Conservation (phyloP, 2,797 vertebrate genomes). For the Leptodactylus fallax region DNA sequence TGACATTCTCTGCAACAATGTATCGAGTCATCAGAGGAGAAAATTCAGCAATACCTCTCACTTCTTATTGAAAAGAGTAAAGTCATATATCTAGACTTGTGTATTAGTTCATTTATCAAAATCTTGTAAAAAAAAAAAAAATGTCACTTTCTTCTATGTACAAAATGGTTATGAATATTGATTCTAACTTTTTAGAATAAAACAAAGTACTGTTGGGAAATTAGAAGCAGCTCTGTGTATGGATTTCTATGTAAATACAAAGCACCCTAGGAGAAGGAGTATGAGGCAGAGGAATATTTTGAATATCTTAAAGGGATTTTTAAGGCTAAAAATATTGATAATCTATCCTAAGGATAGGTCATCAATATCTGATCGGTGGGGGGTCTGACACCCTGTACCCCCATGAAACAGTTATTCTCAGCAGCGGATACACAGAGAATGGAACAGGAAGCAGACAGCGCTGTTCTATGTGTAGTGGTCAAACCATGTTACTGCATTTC, state of each 20-base stretch:
- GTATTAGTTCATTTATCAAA: constrained; percentile 37
- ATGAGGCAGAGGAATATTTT: no score
- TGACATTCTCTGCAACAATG: constrained; percentile 46
- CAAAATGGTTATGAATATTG: not conserved
- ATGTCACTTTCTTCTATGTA: not conserved
- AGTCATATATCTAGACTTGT: constrained; percentile 8
- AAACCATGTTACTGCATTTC: no score
- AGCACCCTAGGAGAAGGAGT: not conserved
- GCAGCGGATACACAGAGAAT: no score
- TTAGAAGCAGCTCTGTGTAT: not conserved
- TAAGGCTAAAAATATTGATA: no score
- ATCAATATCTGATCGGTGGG: no score
- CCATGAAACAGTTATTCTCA: no score
- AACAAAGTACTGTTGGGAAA: not conserved
- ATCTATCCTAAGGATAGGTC: no score
- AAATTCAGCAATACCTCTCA: constrained; percentile 22
- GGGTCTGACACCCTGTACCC: no score
- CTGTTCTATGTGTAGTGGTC: no score
- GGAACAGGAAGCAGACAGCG: no score
- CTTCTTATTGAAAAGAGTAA: constrained; percentile 19
- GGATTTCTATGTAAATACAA: not conserved
- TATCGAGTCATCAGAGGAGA: constrained; percentile 47
- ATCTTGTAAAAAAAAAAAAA: constrained; percentile 23
- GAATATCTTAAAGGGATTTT: no score
- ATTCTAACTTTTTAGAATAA: not conserved